Percentiles rank a stretch among this genome's conserved stretches.
These are phyloP conservation scores for Campylomormyrus numenius DNA, from an alignment of 2,113 vertebrate genomes.

Conservation along the genomic window DNA sequence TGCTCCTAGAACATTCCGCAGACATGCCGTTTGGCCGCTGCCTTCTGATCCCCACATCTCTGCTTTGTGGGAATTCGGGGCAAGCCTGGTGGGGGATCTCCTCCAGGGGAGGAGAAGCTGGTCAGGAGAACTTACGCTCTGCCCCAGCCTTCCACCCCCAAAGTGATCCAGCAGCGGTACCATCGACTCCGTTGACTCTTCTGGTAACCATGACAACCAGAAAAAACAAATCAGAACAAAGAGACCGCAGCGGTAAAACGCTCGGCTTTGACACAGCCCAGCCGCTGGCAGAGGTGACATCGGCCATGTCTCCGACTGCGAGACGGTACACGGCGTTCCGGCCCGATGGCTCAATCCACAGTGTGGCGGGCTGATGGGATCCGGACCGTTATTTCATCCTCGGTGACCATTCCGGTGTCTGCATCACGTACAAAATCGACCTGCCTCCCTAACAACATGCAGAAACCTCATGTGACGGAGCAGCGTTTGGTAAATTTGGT, in stretches of 20 bases:
- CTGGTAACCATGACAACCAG: not conserved
- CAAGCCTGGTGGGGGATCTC: not conserved
- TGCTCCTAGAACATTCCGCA: not conserved
- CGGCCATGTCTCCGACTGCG: not conserved
- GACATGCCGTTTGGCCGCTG: not conserved
- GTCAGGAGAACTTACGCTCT: not conserved
- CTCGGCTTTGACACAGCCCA: not conserved
- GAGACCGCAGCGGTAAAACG: not conserved
- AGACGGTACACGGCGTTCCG: not conserved
- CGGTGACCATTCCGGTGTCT: not conserved
- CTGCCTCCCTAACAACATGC: not conserved
- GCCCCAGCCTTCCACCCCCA: not conserved
- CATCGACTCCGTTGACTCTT: not conserved
- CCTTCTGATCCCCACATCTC: not conserved
- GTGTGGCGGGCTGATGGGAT: not conserved
- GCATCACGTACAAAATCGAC: not conserved
- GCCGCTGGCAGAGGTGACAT: not conserved
- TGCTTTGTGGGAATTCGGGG: not conserved
- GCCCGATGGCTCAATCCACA: not conserved
- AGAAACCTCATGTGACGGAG: not conserved
- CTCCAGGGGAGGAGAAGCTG: not conserved
- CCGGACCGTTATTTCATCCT: not conserved
- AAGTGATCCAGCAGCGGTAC: not conserved
- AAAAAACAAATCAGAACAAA: not conserved
- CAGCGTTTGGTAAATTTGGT: not conserved